phyloP scores from a whole-genome alignment of 2,888 invertebrate genomes.

The Netelia inedita region DNA sequence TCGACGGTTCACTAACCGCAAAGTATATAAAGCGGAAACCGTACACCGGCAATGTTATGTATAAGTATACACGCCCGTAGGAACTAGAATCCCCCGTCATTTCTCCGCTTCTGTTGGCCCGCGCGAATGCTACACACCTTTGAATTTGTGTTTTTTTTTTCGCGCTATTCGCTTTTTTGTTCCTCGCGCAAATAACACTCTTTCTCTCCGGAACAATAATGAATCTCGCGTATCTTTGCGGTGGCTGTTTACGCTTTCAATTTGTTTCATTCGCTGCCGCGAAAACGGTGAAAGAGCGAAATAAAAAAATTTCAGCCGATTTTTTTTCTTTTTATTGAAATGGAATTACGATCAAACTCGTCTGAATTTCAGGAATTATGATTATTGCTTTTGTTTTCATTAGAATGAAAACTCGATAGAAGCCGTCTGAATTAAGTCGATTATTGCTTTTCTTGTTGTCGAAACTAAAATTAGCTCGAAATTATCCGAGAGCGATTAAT shows the following conservation, averaged over 20 bases:
- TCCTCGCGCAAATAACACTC: conserved; percentile 28
- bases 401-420: too few relatives aligned
- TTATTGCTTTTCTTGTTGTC: too few relatives aligned
- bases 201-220: conserved; percentile 27
- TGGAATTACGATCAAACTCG: too few relatives aligned
- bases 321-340: too few relatives aligned
- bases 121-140: conserved; percentile 17
- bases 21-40: conserved; percentile 79
- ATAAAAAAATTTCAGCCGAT: too few relatives aligned
- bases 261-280: conserved; percentile 1
- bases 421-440: too few relatives aligned
- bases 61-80: conserved; percentile 14
- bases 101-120: conserved; percentile 40
- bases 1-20: conserved; percentile 77
- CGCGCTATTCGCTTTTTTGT: conserved; percentile 36
- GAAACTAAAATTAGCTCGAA: too few relatives aligned
- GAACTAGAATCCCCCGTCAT: conserved; percentile 52
- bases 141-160: neutral
- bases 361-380: too few relatives aligned
- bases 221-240: conserved; percentile 14
- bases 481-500: too few relatives aligned
- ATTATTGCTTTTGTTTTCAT: too few relatives aligned
- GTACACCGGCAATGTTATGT: conserved; percentile 70
- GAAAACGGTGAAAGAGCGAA: neutral
- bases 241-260: conserved; percentile 9